These are phyloP conservation scores for Sapayoa aenigma DNA, from an alignment of 2,113 vertebrate genomes.

Conservation along the genomic window DNA sequence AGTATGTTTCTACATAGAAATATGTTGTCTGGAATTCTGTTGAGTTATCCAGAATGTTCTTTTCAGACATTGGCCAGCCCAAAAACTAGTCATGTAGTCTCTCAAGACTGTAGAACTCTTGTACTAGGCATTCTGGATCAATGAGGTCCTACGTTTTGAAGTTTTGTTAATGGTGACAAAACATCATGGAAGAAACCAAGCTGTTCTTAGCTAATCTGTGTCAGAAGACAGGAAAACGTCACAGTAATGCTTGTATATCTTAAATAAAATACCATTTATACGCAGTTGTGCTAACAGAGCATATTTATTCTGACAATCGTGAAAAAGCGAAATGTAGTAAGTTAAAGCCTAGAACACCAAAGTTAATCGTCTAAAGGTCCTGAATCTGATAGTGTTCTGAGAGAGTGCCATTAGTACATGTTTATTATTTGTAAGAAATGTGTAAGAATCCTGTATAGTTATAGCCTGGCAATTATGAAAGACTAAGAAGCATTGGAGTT, in stretches of 20 bases:
- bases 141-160: background rate
- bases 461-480: background rate
- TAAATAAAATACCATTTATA: background rate
- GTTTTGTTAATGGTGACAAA: background rate
- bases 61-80: background rate
- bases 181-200: background rate
- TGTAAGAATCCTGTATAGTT: background rate
- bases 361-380: background rate
- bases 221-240: background rate
- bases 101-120: background rate
- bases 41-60: background rate
- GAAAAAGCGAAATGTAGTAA: background rate
- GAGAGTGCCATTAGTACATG: background rate
- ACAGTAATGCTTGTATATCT: background rate
- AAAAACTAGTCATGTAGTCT: background rate
- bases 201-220: background rate
- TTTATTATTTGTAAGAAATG: background rate
- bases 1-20: background rate
- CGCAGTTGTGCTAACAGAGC: background rate
- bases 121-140: background rate
- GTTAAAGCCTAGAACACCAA: background rate
- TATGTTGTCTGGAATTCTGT: background rate
- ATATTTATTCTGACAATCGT: background rate
- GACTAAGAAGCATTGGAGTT: background rate
- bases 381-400: background rate